Percentiles rank a stretch among this genome's conserved stretches.
phyloP scores from a whole-genome alignment of 2,797 vertebrate species.

The Arremon aurantiirostris region DNA sequence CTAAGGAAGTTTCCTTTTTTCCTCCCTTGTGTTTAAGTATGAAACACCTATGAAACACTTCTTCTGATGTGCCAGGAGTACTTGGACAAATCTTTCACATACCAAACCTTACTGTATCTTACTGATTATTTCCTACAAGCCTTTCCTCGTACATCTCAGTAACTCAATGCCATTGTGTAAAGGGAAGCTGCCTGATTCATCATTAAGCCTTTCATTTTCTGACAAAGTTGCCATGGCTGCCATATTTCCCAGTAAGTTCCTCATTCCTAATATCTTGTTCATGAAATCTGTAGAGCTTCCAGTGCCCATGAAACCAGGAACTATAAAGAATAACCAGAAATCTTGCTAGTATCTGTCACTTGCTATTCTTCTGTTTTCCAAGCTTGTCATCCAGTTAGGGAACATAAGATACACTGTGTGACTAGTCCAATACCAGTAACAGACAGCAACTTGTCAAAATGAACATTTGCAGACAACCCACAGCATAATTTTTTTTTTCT shows the following conservation, averaged over 20 bases:
- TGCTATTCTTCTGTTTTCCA: conserved; percentile 64
- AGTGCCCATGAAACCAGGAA: conserved; percentile 42
- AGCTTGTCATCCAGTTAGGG: conserved; percentile 59
- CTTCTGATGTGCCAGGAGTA: background rate
- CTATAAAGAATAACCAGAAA: conserved; percentile 54
- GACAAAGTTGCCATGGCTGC: background rate
- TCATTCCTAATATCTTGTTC: conserved; percentile 13
- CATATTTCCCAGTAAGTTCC: background rate
- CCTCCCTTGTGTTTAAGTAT: background rate
- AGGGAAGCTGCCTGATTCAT: background rate
- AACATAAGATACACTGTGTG: conserved; percentile 51
- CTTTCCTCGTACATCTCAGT: background rate
- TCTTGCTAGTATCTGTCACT: conserved; percentile 57
- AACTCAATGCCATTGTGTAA: background rate
- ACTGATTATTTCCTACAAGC: background rate
- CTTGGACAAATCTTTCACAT: background rate
- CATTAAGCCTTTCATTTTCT: conserved; percentile 14
- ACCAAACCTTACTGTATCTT: background rate
- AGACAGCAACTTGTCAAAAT: conserved; percentile 68
- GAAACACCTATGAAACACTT: background rate
- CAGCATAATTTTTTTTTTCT: background rate
- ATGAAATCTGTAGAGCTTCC: background rate
- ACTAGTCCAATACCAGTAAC: conserved; percentile 64
- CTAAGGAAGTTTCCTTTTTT: background rate
- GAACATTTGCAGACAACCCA: conserved; percentile 67